Percentiles rank a stretch among this genome's conserved stretches.
These are phyloP conservation scores for Elysia chlorotica DNA, from an alignment of 1,140 invertebrate genomes.

Conservation along the genomic window DNA sequence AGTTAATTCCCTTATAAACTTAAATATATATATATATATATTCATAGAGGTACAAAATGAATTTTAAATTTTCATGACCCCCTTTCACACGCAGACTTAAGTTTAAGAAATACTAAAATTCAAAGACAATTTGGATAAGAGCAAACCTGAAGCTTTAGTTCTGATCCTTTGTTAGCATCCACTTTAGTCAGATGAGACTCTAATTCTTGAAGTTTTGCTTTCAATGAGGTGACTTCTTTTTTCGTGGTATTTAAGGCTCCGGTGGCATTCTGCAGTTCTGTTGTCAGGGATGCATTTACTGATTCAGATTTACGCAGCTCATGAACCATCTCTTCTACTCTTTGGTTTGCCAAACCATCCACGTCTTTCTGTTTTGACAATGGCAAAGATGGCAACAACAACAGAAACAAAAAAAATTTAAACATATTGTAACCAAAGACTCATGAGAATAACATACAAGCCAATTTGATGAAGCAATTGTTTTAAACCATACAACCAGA, in stretches of 20 bases:
- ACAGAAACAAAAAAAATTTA: too few species aligned
- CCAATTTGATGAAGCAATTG: too few species aligned
- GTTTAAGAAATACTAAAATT: too few species aligned
- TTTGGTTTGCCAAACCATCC: conserved; percentile 38
- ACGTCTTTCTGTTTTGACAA: conserved; percentile 50
- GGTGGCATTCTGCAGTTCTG: conserved; percentile 37
- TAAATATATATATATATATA: too few species aligned
- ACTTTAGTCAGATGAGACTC: conserved; percentile 38
- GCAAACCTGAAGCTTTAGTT: conserved; percentile 44
- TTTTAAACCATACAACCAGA: too few species aligned
- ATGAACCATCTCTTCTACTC: conserved; percentile 47
- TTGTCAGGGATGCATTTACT: conserved; percentile 32
- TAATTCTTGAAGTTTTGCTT: conserved; percentile 47
- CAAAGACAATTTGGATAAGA: background rate
- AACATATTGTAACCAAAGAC: too few species aligned
- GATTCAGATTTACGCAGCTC: conserved; percentile 43
- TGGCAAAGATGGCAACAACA: too few species aligned
- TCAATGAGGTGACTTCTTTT: conserved; percentile 41
- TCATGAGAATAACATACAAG: too few species aligned
- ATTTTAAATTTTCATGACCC: too few species aligned
- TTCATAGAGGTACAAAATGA: too few species aligned
- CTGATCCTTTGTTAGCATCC: conserved; percentile 37
- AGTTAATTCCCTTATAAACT: too few species aligned
- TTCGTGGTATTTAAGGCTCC: conserved; percentile 31
- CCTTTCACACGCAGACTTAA: too few species aligned